Percentiles rank a stretch among this genome's conserved stretches.
Evolutionary conservation across 2,797 vertebrate species (phyloP).

Genomic region (Merluccius polli): DNA sequence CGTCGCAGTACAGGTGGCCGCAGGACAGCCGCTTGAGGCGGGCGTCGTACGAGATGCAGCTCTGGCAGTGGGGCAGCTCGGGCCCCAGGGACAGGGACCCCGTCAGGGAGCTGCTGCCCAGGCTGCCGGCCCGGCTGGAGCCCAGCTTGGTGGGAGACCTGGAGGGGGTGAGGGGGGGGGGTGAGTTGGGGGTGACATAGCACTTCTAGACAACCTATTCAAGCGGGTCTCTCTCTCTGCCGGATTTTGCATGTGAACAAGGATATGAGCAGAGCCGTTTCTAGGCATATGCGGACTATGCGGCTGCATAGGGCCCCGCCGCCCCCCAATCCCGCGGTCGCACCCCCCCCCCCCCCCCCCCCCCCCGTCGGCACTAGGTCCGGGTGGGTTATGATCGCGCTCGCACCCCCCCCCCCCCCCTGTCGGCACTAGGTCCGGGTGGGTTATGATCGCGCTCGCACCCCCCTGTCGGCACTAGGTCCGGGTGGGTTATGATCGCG

Average conservation of each 20-base stretch:
- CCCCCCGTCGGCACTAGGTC: no score
- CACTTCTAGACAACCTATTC: not conserved
- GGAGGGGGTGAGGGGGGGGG: not conserved
- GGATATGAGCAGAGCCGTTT: no score
- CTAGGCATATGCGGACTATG: no score
- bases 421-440: no score
- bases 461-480: no score
- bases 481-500: no score
- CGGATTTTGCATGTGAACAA: not conserved
- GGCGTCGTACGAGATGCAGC: conserved; percentile 71
- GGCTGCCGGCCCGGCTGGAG: conserved; percentile 67
- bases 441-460: no score
- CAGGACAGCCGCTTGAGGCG: conserved; percentile 77
- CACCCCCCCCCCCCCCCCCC: no score
- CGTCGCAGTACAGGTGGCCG: conserved; percentile 74
- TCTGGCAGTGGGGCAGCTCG: conserved; percentile 76
- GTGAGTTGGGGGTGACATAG: not conserved
- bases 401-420: no score
- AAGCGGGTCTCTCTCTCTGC: not conserved
- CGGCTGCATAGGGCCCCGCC: no score
- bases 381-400: no score
- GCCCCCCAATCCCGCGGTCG: no score
- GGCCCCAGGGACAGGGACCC: conserved; percentile 72
- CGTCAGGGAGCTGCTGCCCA: conserved; percentile 75
- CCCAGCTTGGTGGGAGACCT: conserved; percentile 73